Conservation (phyloP, 2,797 vertebrate genomes). For the Rhinella marina region DNA sequence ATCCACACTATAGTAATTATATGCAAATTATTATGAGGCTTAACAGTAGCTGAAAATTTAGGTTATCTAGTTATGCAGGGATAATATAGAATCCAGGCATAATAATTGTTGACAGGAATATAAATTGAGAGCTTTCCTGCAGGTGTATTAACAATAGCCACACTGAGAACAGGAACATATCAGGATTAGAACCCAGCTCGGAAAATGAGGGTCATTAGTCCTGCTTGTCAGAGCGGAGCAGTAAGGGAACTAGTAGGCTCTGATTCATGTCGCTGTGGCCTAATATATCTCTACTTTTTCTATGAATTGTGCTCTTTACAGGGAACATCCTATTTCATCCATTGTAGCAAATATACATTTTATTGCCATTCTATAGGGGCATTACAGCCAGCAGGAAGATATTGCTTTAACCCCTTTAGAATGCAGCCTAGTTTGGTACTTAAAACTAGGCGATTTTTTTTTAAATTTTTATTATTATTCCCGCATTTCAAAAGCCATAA, state of each 20-base stretch:
- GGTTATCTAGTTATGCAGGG: constrained; percentile 31
- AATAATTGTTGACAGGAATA: constrained; percentile 53
- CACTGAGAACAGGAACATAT: constrained; percentile 24
- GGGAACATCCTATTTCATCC: background rate
- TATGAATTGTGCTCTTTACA: constrained; percentile 1
- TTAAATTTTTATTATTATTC: too few relatives aligned
- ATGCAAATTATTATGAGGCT: background rate
- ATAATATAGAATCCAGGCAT: constrained; percentile 30
- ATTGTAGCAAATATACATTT: background rate
- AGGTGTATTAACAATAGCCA: constrained; percentile 46
- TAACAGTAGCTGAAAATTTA: constrained; percentile 2
- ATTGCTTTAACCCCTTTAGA: background rate
- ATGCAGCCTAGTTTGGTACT: too few relatives aligned
- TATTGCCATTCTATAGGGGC: background rate
- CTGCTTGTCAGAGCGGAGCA: constrained; percentile 26
- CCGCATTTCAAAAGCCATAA: too few relatives aligned
- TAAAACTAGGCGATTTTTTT: too few relatives aligned
- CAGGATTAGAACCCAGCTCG: constrained; percentile 38
- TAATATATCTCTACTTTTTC: constrained; percentile 3
- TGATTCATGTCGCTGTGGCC: constrained; percentile 20
- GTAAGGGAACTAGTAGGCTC: constrained; percentile 21
- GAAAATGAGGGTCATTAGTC: constrained; percentile 55
- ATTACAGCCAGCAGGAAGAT: background rate
- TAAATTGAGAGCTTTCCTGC: constrained; percentile 40
- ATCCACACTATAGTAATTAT: background rate